Evolutionary conservation across 2,113 vertebrate species (phyloP).

Genomic region (Uria aalge): DNA sequence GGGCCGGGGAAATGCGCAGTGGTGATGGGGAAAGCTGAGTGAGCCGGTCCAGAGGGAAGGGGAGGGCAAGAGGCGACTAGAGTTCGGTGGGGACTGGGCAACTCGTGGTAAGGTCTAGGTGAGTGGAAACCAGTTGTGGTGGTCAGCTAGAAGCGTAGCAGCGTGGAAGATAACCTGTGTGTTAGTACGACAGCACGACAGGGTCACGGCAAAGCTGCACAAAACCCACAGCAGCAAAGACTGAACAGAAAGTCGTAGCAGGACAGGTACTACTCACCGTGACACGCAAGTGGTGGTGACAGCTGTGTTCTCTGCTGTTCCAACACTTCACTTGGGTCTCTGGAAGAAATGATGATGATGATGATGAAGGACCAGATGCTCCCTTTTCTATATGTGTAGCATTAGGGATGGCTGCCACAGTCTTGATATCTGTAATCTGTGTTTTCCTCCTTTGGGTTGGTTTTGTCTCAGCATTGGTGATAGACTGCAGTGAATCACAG

Average conservation of each 20-base stretch:
- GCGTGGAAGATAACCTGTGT: background rate
- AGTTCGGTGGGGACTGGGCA: too few relatives aligned
- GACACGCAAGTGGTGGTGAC: background rate
- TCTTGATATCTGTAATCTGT: accelerated
- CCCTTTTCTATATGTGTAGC: too few relatives aligned
- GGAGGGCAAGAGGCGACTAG: too few relatives aligned
- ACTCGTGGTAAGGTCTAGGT: background rate
- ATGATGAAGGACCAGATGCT: background rate
- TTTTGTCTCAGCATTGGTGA: background rate
- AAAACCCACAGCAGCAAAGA: background rate
- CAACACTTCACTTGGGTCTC: accelerated
- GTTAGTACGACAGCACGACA: background rate
- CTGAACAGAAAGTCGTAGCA: accelerated
- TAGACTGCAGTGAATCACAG: background rate
- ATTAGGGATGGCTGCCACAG: too few relatives aligned
- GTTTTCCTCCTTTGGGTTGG: background rate
- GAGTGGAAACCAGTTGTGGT: background rate
- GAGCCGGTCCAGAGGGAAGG: background rate
- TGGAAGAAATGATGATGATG: background rate
- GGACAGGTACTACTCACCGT: background rate
- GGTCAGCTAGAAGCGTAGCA: background rate
- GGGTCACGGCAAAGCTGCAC: background rate
- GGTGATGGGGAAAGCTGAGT: background rate
- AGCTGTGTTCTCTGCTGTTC: background rate
- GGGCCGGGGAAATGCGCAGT: too few relatives aligned